Conservation (phyloP, 2,888 invertebrate genomes). For the Noctuana brunneofusca region DNA sequence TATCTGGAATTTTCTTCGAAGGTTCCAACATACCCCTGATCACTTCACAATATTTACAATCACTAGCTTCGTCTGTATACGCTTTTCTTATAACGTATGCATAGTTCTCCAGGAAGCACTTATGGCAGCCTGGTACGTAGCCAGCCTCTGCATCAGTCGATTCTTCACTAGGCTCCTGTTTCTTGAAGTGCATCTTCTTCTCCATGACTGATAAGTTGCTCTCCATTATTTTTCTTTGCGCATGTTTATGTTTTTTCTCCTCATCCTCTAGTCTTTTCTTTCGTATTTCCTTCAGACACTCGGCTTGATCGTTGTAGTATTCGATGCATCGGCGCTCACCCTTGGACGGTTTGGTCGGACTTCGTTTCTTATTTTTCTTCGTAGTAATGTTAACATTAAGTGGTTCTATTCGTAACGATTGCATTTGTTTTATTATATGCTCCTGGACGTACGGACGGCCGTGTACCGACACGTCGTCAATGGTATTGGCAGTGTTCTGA, state of each 20-base stretch:
- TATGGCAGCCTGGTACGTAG: slow-evolving; percentile 73
- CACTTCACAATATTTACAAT: slow-evolving; percentile 79
- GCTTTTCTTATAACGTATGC: slow-evolving; percentile 75
- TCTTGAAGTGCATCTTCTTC: slow-evolving; percentile 60
- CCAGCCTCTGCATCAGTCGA: slow-evolving; percentile 68
- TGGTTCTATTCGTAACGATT: slow-evolving; percentile 74
- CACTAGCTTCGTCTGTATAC: slow-evolving; percentile 68
- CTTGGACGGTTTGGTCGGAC: slow-evolving; percentile 72
- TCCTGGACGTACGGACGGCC: slow-evolving; percentile 72
- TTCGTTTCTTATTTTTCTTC: slow-evolving; percentile 62
- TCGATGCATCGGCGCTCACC: slow-evolving; percentile 73
- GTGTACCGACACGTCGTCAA: slow-evolving; percentile 59
- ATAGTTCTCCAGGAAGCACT: slow-evolving; percentile 78
- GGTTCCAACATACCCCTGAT: slow-evolving; percentile 74
- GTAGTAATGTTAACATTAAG: slow-evolving; percentile 66
- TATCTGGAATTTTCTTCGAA: slow-evolving; percentile 65
- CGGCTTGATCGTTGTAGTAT: slow-evolving; percentile 85
- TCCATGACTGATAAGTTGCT: slow-evolving; percentile 63
- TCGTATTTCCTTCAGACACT: slow-evolving; percentile 81
- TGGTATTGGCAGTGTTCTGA: slow-evolving; percentile 53
- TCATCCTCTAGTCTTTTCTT: slow-evolving; percentile 68
- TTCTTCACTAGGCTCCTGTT: slow-evolving; percentile 70
- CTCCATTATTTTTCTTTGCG: slow-evolving; percentile 64
- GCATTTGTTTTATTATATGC: slow-evolving; percentile 78
- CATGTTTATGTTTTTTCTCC: slow-evolving; percentile 63